phyloP scores from a whole-genome alignment of 1,140 invertebrate species.

The Drosophila athabasca region DNA sequence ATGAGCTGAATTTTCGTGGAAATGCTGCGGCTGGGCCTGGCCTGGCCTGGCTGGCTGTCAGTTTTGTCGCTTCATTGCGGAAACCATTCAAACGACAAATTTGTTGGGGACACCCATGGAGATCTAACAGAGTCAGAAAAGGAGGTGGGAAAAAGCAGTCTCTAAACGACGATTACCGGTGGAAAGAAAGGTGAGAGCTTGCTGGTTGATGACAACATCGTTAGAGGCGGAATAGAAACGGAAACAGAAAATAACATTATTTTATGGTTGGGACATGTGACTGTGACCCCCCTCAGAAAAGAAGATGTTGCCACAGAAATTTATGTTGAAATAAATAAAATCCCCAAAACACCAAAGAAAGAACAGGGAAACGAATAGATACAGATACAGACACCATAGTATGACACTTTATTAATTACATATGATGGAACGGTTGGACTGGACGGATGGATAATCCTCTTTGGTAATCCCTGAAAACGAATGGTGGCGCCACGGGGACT shows the following conservation, averaged over 20 bases:
- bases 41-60: slow-evolving; percentile 16
- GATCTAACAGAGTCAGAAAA: not conserved
- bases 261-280: slow-evolving; percentile 71
- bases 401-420: slow-evolving; percentile 67
- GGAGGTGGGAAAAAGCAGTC: slow-evolving; percentile 3
- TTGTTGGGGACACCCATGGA: slow-evolving; percentile 73
- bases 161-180: too few relatives aligned
- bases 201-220: too few relatives aligned
- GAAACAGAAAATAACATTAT: slow-evolving; percentile 56
- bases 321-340: slow-evolving; percentile 74
- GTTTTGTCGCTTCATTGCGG: slow-evolving; percentile 54
- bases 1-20: slow-evolving; percentile 49
- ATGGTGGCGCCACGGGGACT: slow-evolving; percentile 66
- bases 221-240: not conserved
- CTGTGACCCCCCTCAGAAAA: slow-evolving; percentile 8
- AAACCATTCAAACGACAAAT: slow-evolving; percentile 69
- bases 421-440: slow-evolving; percentile 57
- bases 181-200: not conserved
- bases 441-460: slow-evolving; percentile 23
- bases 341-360: slow-evolving; percentile 14
- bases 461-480: slow-evolving; percentile 61
- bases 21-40: slow-evolving; percentile 31
- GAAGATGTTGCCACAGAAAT: slow-evolving; percentile 17
- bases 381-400: slow-evolving; percentile 4
- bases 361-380: slow-evolving; percentile 10